A percentile compares a stretch with the other conserved stretches of the same genome.
Evolutionary conservation across 2,797 vertebrate species (phyloP).

Genomic region (Phrynocephalus forsythii): DNA sequence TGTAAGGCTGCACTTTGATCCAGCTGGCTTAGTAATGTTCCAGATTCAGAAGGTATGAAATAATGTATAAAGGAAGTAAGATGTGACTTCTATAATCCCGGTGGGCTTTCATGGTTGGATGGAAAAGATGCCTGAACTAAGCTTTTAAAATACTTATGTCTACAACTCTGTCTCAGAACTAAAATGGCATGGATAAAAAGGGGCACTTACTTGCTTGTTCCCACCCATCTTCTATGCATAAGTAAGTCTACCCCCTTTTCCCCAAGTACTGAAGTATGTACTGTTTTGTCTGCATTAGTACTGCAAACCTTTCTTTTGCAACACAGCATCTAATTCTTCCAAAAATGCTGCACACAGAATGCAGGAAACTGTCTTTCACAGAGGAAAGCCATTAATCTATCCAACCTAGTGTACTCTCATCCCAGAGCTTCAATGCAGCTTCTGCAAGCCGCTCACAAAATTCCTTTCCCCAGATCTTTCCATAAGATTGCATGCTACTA

Average conservation of each 20-base stretch:
- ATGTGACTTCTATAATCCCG: neutral
- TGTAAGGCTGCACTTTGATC: neutral
- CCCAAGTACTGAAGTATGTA: neutral
- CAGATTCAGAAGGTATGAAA: conserved; percentile 33
- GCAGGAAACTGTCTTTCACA: neutral
- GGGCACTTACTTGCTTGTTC: neutral
- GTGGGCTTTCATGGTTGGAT: neutral
- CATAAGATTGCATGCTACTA: neutral
- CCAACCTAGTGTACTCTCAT: neutral
- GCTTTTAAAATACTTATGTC: conserved; percentile 12
- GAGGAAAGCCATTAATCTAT: neutral
- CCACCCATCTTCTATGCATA: accelerated
- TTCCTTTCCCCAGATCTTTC: neutral
- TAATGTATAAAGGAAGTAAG: neutral
- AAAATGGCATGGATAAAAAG: neutral
- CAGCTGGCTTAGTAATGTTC: neutral
- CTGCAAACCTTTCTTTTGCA: neutral
- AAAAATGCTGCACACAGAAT: neutral
- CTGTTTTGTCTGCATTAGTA: neutral
- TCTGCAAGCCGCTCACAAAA: neutral
- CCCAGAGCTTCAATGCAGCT: neutral
- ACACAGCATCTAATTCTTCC: neutral
- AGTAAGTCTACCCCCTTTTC: neutral
- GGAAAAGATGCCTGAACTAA: conserved; percentile 11
- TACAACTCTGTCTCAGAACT: neutral